Percentiles rank a stretch among this genome's conserved stretches.
These are phyloP conservation scores for Netelia inedita DNA, from an alignment of 2,888 invertebrate species.

Conservation along the genomic window DNA sequence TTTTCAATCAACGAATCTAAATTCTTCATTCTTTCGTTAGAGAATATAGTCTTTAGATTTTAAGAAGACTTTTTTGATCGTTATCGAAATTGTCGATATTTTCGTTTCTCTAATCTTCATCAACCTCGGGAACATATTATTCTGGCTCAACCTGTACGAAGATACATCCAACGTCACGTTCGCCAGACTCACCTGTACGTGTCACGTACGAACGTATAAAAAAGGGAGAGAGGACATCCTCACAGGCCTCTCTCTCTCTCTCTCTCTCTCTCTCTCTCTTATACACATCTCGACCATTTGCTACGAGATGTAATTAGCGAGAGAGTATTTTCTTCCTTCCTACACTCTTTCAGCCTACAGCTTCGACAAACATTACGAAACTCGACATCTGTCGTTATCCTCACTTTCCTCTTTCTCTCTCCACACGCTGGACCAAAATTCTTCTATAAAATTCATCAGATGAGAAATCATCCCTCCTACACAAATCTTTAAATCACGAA, in stretches of 20 bases:
- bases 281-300: slow-evolving; percentile 46
- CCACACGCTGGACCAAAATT: neutral
- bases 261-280: slow-evolving; percentile 5
- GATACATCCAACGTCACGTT: slow-evolving; percentile 17
- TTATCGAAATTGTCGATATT: neutral
- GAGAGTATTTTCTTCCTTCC: slow-evolving; percentile 29
- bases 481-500: slow-evolving; percentile 36
- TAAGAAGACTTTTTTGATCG: neutral
- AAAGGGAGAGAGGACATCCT: slow-evolving; percentile 2
- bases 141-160: slow-evolving; percentile 32
- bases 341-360: slow-evolving; percentile 43
- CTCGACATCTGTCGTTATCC: slow-evolving; percentile 40
- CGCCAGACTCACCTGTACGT: slow-evolving; percentile 49
- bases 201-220: slow-evolving; percentile 21
- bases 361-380: slow-evolving; percentile 52
- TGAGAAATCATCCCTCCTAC: neutral
- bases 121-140: neutral
- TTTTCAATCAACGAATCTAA: neutral
- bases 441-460: neutral
- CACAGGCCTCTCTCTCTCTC: neutral
- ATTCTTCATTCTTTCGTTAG: too few species aligned
- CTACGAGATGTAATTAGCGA: slow-evolving; percentile 60
- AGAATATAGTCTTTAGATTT: too few species aligned
- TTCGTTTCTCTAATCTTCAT: neutral
- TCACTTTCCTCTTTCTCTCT: slow-evolving; percentile 12